Evolutionary conservation across 2,113 vertebrate genomes (phyloP).

Genomic region (Perca schrenkii): DNA sequence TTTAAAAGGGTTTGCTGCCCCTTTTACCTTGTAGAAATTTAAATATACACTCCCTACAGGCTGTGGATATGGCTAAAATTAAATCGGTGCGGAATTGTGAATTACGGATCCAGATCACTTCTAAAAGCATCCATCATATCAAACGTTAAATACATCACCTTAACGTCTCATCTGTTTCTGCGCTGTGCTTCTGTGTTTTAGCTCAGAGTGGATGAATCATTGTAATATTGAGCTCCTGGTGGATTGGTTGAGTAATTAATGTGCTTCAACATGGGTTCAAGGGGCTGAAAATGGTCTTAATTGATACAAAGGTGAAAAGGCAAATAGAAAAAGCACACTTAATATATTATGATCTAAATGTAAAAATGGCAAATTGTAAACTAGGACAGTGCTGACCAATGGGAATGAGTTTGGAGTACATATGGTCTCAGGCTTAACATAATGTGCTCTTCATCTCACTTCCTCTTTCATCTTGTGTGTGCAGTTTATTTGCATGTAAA

Average conservation of each 20-base stretch:
- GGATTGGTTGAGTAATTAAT: constrained; percentile 57
- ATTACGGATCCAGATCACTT: constrained; percentile 33
- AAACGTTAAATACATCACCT: constrained; percentile 17
- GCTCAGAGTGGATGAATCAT: constrained; percentile 29
- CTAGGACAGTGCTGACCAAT: not conserved
- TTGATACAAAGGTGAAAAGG: constrained; percentile 33
- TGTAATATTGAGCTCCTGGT: constrained; percentile 31
- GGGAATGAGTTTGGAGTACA: not conserved
- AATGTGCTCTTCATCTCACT: constrained; percentile 24
- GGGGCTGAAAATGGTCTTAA: constrained; percentile 16
- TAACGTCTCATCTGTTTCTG: constrained; percentile 27
- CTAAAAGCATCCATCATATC: constrained; percentile 30
- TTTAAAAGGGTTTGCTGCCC: not conserved
- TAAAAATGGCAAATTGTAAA: constrained; percentile 13
- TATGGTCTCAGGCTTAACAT: constrained; percentile 1
- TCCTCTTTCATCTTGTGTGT: constrained; percentile 7
- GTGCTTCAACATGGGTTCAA: constrained; percentile 31
- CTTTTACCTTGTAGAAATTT: constrained; percentile 12
- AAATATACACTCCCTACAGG: constrained; percentile 11
- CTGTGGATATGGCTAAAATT: constrained; percentile 5
- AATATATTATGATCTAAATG: not conserved
- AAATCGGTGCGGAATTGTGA: constrained; percentile 4
- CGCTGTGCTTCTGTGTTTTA: constrained; percentile 1
- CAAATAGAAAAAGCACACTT: not conserved
- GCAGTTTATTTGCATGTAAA: constrained; percentile 35